These are phyloP conservation scores for Pachyseris speciosa DNA, from an alignment of 64 coral and sea anemone species.

Conservation along the genomic window DNA sequence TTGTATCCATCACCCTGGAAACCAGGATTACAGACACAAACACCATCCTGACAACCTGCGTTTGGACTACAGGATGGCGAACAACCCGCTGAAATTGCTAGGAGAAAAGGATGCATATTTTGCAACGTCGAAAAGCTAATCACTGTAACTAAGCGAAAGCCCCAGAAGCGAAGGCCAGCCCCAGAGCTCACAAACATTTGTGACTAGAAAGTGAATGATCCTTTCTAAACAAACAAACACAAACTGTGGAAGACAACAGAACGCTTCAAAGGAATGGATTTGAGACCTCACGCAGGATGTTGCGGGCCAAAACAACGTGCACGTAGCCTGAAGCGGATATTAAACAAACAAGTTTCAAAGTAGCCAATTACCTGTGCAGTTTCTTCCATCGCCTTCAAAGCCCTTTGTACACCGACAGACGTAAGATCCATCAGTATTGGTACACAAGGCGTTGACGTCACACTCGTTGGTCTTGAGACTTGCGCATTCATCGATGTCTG, in stretches of 20 bases:
- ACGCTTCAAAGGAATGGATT: no score
- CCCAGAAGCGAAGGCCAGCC: no score
- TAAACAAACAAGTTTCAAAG: no score
- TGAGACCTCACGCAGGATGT: no score
- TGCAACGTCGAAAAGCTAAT: no score
- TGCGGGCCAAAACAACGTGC: no score
- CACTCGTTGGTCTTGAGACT: slow-evolving; percentile 17
- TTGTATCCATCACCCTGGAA: slow-evolving; percentile 25
- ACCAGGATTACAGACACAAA: slow-evolving; percentile 38
- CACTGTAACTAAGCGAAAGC: no score
- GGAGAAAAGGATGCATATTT: neutral
- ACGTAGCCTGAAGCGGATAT: no score
- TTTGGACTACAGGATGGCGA: neutral
- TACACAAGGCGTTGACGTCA: slow-evolving; percentile 56
- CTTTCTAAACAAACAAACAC: no score
- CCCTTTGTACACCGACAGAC: slow-evolving; percentile 73
- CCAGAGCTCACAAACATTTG: no score
- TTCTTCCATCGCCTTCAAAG: slow-evolving; percentile 67
- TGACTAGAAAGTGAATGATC: no score
- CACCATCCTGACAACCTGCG: neutral
- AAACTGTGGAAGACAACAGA: no score
- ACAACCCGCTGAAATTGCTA: neutral
- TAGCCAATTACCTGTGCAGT: slow-evolving; percentile 34
- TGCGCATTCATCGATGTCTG: slow-evolving; percentile 56
- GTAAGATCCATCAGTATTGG: slow-evolving; percentile 68